Evolutionary conservation across 2,113 vertebrate genomes (phyloP), one percentile per base, ranked within the genome.

Genomic region (Hypomesus transpacificus): DNA sequence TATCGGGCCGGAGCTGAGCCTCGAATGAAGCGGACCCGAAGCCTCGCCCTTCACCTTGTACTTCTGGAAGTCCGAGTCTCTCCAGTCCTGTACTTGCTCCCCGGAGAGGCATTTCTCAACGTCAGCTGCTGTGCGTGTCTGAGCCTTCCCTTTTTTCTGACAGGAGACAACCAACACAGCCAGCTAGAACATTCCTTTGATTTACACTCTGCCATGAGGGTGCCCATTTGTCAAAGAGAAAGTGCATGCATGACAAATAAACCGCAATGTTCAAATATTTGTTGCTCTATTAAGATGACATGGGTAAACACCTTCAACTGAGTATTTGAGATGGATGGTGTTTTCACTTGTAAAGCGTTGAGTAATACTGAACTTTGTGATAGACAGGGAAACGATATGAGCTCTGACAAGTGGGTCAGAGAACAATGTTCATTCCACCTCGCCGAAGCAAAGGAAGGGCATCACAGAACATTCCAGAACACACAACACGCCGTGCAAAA

Each of bases 81-180:
- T 86, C 90, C 87, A 91, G 67, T 93, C 91, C 68, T 70, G 75
- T 52, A 94, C 91, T 80, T 91, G 91, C 56, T 88, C 1, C 0
- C 83, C 75, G 4, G 90, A 91, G 22, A 97, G 92, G 82, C 88
- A 92, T 69, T 90, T 92, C 82, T 95, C 92, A 75, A 95, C 85
- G 57, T 95, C 92, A 13, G 90, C 87, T 14, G 81, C 79, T 18
- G 90, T 89, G 82, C 92, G 91, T 53, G 84, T 88, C 75, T 92
- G 93, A 4, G 78, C 86, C 84, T 94, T 96, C 75, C 91, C 93
- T 94, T 95, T 96, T 74, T 82, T 86, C 93, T 96, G 83, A 59
- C 72, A 51, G 64, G 20, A 66, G 7, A 20, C 28, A 51, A 51
- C 51, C 39, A 52, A 46, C 4, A 14, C 14, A 50, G 14, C 2